phyloP scores from a whole-genome alignment of 2,888 invertebrate species.

The Brachynemurus nebulosus region DNA sequence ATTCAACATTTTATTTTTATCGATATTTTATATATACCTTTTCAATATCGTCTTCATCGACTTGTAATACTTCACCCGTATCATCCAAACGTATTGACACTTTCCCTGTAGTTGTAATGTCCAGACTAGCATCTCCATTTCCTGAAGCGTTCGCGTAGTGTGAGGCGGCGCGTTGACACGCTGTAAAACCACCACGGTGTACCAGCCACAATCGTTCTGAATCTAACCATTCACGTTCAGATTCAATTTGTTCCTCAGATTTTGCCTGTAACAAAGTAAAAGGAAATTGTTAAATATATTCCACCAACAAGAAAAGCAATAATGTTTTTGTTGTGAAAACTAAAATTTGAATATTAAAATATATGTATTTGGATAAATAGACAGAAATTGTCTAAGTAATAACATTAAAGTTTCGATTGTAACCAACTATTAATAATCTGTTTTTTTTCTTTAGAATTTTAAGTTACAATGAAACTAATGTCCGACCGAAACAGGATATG shows the following conservation, averaged over 20 bases:
- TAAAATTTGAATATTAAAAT: too few relatives aligned
- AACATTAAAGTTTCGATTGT: too few relatives aligned
- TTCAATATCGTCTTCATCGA: conserved; percentile 93
- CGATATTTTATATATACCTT: conserved; percentile 62
- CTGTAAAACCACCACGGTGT: conserved; percentile 85
- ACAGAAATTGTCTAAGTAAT: too few relatives aligned
- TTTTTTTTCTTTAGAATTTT: too few relatives aligned
- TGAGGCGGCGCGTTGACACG: conserved; percentile 39
- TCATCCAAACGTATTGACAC: conserved; percentile 63
- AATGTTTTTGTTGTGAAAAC: too few relatives aligned
- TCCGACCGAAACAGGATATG: too few relatives aligned
- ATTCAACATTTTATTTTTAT: too few relatives aligned
- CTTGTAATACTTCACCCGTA: conserved; percentile 68
- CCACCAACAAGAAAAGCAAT: too few relatives aligned
- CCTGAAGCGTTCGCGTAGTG: conserved; percentile 12
- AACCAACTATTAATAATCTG: too few relatives aligned
- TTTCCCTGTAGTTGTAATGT: conserved; percentile 34
- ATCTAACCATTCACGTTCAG: conserved; percentile 53
- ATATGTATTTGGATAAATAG: too few relatives aligned
- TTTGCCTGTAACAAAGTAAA: conserved; percentile 40
- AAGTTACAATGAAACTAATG: too few relatives aligned
- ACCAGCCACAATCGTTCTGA: conserved; percentile 80
- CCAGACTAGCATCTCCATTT: conserved; percentile 8
- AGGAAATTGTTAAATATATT: not conserved
- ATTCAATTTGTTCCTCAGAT: conserved; percentile 49